phyloP scores from a whole-genome alignment of 2,888 invertebrate genomes.

The Miltochrista miniata region DNA sequence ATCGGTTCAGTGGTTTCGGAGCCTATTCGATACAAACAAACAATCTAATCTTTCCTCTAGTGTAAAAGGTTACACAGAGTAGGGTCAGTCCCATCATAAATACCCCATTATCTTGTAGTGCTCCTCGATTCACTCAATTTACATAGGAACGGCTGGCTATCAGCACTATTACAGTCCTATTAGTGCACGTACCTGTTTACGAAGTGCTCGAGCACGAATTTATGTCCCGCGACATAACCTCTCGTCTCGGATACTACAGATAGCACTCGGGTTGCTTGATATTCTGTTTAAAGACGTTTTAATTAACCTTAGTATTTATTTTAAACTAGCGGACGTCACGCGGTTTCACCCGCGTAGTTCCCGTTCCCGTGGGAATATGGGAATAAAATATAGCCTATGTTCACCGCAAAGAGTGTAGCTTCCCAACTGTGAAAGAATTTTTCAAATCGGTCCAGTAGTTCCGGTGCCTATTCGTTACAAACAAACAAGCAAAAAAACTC shows the following conservation, averaged over 20 bases:
- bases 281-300: not conserved
- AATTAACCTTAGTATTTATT: not conserved
- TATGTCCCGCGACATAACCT: not conserved
- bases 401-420: no score
- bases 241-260: not conserved
- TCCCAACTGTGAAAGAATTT: no score
- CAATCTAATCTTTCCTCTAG: no score
- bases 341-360: no score
- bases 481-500: no score
- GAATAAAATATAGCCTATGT: no score
- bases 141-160: conserved; percentile 1
- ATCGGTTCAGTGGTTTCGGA: no score
- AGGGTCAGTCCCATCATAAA: not conserved
- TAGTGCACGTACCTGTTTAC: not conserved
- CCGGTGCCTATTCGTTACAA: no score
- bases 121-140: not conserved
- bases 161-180: not conserved
- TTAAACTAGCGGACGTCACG: not conserved
- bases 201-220: not conserved
- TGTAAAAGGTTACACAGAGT: no score
- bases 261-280: not conserved
- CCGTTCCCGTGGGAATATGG: no score
- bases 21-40: no score
- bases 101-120: not conserved
- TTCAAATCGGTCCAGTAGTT: no score